Percentiles rank a stretch among this genome's conserved stretches.
phyloP scores from a whole-genome alignment of 2,797 vertebrate species.

The Anolis apletophallus region DNA sequence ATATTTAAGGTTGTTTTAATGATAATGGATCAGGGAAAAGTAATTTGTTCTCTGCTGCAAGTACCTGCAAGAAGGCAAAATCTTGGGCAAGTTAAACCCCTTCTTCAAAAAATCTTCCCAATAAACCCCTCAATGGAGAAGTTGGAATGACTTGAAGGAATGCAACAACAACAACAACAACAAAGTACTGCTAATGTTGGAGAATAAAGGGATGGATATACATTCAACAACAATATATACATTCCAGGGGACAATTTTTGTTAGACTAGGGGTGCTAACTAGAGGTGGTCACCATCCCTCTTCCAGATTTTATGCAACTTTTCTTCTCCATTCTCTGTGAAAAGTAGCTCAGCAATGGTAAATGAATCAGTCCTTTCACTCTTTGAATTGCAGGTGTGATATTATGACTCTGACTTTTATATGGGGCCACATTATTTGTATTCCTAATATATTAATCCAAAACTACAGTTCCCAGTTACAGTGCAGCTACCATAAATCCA shows the following conservation, averaged over 20 bases:
- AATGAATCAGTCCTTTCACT: background rate
- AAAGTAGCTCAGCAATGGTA: background rate
- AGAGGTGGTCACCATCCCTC: no score
- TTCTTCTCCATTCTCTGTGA: background rate
- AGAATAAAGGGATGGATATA: background rate
- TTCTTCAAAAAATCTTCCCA: no score
- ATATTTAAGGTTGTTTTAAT: no score
- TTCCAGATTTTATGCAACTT: background rate
- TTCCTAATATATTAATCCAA: background rate
- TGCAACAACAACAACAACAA: no score
- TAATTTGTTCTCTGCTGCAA: no score
- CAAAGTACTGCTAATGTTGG: background rate
- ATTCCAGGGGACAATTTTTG: background rate
- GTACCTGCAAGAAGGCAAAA: no score
- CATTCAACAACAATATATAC: no score
- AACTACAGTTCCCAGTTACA: background rate
- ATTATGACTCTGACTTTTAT: background rate
- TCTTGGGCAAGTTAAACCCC: no score
- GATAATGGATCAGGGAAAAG: no score
- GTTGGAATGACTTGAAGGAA: no score
- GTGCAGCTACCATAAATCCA: background rate
- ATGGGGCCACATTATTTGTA: background rate
- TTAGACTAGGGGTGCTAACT: background rate
- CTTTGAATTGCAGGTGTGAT: background rate
- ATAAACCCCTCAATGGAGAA: no score